Evolutionary conservation across 2,888 invertebrate genomes (phyloP).

Genomic region (Pachydiplax longipennis): DNA sequence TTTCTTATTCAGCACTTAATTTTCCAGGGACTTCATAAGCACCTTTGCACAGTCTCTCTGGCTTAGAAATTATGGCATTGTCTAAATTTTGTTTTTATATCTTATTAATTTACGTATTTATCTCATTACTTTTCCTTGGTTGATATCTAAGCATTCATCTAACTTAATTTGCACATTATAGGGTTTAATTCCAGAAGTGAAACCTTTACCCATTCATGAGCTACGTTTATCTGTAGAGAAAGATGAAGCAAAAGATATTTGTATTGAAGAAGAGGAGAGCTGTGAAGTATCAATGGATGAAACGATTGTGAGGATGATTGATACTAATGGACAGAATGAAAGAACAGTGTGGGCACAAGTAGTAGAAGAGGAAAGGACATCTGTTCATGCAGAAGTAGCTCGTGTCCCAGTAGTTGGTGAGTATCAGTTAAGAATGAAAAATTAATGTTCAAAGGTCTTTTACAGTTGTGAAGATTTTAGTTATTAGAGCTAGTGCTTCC

Average conservation of each 20-base stretch:
- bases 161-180: slow-evolving; percentile 49
- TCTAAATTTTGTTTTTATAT: too few relatives aligned
- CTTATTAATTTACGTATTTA: too few relatives aligned
- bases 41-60: too few relatives aligned
- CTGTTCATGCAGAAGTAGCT: slow-evolving; percentile 11
- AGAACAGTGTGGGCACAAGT: slow-evolving; percentile 25
- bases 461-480: not conserved
- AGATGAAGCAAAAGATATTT: slow-evolving; percentile 53
- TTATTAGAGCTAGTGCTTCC: too few relatives aligned
- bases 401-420: not conserved
- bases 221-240: slow-evolving; percentile 60
- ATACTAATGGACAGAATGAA: slow-evolving; percentile 16
- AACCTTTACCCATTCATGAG: slow-evolving; percentile 60
- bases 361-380: not conserved
- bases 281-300: slow-evolving; percentile 50
- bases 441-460: not conserved
- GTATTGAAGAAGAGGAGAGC: slow-evolving; percentile 54
- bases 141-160: too few relatives aligned
- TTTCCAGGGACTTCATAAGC: too few relatives aligned
- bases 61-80: too few relatives aligned
- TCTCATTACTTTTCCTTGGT: too few relatives aligned
- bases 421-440: not conserved
- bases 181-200: slow-evolving; percentile 62
- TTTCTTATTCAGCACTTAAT: too few relatives aligned
- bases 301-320: slow-evolving; percentile 41